These are phyloP conservation scores for Alouatta palliata DNA, from an alignment of 2,113 vertebrate genomes.

Conservation along the genomic window DNA sequence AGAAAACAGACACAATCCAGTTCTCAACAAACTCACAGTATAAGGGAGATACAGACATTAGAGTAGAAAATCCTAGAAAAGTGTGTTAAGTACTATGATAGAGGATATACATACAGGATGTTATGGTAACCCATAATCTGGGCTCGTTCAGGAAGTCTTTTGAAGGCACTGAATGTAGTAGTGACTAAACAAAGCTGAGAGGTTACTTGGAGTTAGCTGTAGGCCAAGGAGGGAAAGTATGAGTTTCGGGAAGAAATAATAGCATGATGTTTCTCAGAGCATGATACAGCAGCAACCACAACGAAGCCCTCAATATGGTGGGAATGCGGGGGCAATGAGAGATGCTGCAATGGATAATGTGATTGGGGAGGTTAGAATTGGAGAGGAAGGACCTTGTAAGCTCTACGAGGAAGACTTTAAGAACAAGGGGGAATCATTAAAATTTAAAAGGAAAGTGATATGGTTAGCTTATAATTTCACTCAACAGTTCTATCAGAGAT, in stretches of 20 bases:
- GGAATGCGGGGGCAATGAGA: background rate
- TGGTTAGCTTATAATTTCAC: conserved; percentile 14
- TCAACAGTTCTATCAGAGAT: background rate
- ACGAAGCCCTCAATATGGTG: background rate
- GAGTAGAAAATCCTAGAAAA: conserved; percentile 20
- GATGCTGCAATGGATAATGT: background rate
- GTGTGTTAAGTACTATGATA: background rate
- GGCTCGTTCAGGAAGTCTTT: background rate
- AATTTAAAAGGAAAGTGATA: background rate
- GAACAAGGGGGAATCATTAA: background rate
- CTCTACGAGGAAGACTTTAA: background rate
- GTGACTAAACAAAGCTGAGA: conserved; percentile 20
- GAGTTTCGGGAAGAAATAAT: background rate
- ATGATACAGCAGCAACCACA: background rate
- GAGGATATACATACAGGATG: background rate
- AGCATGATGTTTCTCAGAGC: background rate
- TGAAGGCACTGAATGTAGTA: background rate
- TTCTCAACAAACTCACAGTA: background rate
- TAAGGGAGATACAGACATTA: background rate
- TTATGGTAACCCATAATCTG: background rate
- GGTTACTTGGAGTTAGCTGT: conserved; percentile 1
- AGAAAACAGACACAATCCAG: background rate
- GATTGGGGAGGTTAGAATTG: background rate
- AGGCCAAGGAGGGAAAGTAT: background rate
- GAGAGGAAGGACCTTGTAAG: background rate